phyloP scores from a whole-genome alignment of 1,140 invertebrate genomes.

The Paraescarpia echinospica region DNA sequence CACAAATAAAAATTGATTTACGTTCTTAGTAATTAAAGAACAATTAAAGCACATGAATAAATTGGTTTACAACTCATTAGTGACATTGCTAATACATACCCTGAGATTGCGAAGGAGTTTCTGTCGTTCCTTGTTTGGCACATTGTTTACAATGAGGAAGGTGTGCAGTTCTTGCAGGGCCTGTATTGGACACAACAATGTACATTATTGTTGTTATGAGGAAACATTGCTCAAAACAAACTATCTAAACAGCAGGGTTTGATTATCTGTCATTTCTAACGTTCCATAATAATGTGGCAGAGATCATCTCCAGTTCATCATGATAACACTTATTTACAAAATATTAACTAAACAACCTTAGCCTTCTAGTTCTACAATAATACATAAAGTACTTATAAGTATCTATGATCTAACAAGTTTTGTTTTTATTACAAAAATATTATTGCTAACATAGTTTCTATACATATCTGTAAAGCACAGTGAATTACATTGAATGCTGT shows the following conservation, averaged over 20 bases:
- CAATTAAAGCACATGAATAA: neutral
- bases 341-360: too few relatives aligned
- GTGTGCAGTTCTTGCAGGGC: constrained; percentile 49
- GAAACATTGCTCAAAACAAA: neutral
- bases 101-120: constrained; percentile 57
- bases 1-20: neutral
- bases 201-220: neutral
- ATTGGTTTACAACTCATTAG: neutral
- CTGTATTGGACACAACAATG: neutral
- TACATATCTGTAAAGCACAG: too few relatives aligned
- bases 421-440: too few relatives aligned
- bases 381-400: neutral
- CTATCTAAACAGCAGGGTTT: neutral
- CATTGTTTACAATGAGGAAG: constrained; percentile 49
- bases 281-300: neutral
- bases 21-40: neutral
- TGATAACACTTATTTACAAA: neutral
- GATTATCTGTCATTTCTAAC: neutral
- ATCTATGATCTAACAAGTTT: too few relatives aligned
- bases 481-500: too few relatives aligned
- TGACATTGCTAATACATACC: constrained; percentile 35
- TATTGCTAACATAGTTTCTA: too few relatives aligned
- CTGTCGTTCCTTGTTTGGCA: constrained; percentile 54
- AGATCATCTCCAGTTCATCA: neutral
- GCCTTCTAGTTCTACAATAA: neutral